A percentile compares a stretch with the other conserved stretches of the same genome.
Conservation (phyloP, 2,113 vertebrate species). For the Pterocles gutturalis region DNA sequence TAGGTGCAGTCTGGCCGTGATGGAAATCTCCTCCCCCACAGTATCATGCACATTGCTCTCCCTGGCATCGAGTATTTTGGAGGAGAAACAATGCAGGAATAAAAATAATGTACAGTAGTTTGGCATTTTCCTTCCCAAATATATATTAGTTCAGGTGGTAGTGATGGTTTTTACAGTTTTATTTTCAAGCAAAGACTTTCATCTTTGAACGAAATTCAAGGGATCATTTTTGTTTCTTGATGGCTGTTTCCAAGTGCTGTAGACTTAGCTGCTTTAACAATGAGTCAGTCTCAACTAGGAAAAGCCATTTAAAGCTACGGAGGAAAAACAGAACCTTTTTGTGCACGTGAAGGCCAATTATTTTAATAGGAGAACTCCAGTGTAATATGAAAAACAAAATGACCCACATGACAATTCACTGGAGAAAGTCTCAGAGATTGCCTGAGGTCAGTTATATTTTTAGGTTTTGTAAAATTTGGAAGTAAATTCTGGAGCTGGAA, state of each 20-base stretch:
- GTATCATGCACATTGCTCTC: neutral
- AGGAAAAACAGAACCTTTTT: neutral
- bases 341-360: neutral
- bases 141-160: neutral
- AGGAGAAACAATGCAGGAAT: neutral
- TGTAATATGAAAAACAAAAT: neutral
- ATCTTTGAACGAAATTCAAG: neutral
- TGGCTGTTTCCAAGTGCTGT: conserved; percentile 9
- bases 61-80: rapidly evolving
- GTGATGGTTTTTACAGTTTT: neutral
- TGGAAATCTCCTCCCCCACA: neutral
- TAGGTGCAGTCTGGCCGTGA: neutral
- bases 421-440: neutral
- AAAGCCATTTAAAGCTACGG: conserved; percentile 7
- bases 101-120: neutral
- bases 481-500: neutral
- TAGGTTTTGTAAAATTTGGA: neutral
- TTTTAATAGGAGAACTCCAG: neutral
- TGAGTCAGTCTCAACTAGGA: conserved; percentile 8
- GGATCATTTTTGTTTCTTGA: neutral
- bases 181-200: neutral
- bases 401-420: neutral
- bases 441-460: neutral
- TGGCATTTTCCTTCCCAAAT: neutral
- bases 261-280: conserved; percentile 14